Conservation (phyloP, 92 coral and sea anemone genomes). For the Hydrozoanthus gracilis region DNA sequence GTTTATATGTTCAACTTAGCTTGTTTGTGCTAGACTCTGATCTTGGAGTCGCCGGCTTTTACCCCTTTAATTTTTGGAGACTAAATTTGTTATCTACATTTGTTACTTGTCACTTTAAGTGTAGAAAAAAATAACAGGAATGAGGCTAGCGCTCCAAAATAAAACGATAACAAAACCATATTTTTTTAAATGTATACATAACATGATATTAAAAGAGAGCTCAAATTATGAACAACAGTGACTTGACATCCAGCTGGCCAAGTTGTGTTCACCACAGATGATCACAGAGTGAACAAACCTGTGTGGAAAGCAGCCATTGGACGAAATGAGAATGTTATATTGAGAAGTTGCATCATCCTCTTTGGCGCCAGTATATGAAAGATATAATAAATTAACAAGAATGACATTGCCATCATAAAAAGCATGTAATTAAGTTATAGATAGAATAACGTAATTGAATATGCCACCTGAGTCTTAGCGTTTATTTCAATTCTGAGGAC, state of each 20-base stretch:
- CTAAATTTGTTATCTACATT: neutral
- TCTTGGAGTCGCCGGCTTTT: too few relatives aligned
- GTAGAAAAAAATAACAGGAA: neutral
- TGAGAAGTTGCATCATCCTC: slow-evolving; percentile 2
- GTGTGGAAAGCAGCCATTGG: neutral
- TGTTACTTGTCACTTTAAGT: slow-evolving; percentile 30
- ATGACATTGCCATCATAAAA: neutral
- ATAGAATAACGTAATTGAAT: too few relatives aligned
- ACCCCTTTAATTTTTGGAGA: too few relatives aligned
- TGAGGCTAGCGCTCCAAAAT: neutral
- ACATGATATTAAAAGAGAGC: neutral
- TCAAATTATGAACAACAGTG: neutral
- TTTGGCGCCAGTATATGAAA: neutral
- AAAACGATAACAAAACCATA: neutral
- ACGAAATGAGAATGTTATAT: neutral
- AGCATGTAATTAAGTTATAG: neutral
- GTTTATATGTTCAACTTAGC: neutral
- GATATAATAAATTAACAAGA: neutral
- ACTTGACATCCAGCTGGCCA: neutral
- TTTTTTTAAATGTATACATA: neutral
- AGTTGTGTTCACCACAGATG: too few relatives aligned
- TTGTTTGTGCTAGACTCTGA: neutral
- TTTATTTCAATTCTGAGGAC: too few relatives aligned
- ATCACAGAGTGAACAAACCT: neutral
- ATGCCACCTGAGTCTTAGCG: too few relatives aligned